Conservation (phyloP, 1,140 invertebrate genomes). For the Drosophila repletoides region DNA sequence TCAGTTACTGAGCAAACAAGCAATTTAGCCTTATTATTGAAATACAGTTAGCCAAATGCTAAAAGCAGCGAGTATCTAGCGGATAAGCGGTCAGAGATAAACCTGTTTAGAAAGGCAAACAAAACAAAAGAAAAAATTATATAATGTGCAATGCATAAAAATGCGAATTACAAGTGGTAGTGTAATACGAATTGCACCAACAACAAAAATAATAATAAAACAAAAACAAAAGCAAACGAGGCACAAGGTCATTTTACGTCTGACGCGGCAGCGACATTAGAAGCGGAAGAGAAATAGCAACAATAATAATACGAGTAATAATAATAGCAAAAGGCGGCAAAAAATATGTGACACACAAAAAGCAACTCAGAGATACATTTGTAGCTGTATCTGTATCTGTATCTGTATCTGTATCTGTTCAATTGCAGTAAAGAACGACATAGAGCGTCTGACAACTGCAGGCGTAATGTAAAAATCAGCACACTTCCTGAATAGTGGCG, state of each 20-base stretch:
- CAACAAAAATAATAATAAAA: conserved; percentile 27
- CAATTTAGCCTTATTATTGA: conserved; percentile 10
- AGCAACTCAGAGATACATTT: conserved; percentile 49
- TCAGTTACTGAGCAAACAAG: conserved; percentile 34
- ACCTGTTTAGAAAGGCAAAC: conserved; percentile 27
- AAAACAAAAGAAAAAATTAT: conserved; percentile 53
- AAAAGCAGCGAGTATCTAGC: conserved; percentile 45
- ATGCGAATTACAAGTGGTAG: conserved; percentile 76
- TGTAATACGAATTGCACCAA: conserved; percentile 25
- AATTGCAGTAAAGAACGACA: neutral
- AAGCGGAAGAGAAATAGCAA: conserved; percentile 74
- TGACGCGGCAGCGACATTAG: conserved; percentile 51
- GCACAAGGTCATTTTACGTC: conserved; percentile 64
- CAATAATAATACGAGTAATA: conserved; percentile 60
- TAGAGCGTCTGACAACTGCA: conserved; percentile 47
- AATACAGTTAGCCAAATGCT: conserved; percentile 57
- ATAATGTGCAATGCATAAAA: conserved; percentile 68
- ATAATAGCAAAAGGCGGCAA: conserved; percentile 48
- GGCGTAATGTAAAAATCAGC: conserved; percentile 63
- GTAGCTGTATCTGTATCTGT: conserved; percentile 12
- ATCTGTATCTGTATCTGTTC: neutral
- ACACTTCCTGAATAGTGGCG: conserved; percentile 56
- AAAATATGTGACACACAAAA: conserved; percentile 73
- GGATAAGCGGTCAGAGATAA: conserved; percentile 38
- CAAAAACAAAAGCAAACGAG: conserved; percentile 32